Conservation (phyloP, 2,888 invertebrate genomes). For the Chrysopilus asiliformis region DNA sequence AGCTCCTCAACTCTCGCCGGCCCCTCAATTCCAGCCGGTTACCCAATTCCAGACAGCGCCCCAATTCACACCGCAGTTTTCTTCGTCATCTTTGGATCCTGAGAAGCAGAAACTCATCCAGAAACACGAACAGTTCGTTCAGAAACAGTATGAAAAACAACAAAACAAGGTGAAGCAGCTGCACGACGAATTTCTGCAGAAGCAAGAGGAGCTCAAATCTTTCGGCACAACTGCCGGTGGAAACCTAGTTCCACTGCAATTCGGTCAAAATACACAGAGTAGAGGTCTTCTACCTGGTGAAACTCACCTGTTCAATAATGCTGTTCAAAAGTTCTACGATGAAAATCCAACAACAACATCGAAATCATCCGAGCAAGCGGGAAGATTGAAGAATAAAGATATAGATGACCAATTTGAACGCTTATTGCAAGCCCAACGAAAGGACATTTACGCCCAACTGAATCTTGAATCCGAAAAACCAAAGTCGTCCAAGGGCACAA, state of each 20-base stretch:
- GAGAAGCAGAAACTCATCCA: constrained; percentile 59
- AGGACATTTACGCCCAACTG: constrained; percentile 45
- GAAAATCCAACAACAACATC: constrained; percentile 45
- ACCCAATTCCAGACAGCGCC: constrained; percentile 26
- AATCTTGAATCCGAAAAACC: constrained; percentile 38
- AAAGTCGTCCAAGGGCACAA: constrained; percentile 40
- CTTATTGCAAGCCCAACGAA: constrained; percentile 38
- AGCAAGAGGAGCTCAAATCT: constrained; percentile 50
- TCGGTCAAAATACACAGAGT: constrained; percentile 19
- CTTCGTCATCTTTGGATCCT: constrained; percentile 4
- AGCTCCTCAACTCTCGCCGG: constrained; percentile 26
- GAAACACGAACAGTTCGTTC: constrained; percentile 62
- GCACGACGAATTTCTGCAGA: constrained; percentile 54
- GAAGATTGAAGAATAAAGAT: constrained; percentile 28
- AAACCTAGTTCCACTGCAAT: background rate
- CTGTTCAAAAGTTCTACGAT: constrained; percentile 51
- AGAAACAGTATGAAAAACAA: constrained; percentile 66
- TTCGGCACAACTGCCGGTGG: constrained; percentile 3
- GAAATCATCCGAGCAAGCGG: constrained; percentile 31
- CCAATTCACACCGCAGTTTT: constrained; percentile 4
- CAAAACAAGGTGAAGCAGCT: constrained; percentile 61
- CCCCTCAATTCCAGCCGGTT: constrained; percentile 31
- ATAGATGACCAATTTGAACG: constrained; percentile 30
- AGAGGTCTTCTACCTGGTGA: constrained; percentile 49
- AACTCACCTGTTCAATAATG: constrained; percentile 48